Evolutionary conservation across 2,888 invertebrate species (phyloP).

Genomic region (Heliconius ethilla): DNA sequence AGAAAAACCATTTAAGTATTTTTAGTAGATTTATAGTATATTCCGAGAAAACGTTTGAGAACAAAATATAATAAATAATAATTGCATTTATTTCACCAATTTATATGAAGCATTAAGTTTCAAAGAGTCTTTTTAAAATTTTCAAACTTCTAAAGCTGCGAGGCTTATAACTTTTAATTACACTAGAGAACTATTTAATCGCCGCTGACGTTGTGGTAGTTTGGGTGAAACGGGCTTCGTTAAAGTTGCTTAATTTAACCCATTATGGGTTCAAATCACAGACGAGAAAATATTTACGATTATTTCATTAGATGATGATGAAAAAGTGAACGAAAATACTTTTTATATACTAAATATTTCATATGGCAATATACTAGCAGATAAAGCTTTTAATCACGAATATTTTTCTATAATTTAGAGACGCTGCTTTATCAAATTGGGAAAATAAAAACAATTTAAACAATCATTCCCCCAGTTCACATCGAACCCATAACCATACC

Average conservation of each 20-base stretch:
- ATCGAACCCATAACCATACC: no score
- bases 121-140: constrained; percentile 9
- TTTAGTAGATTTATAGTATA: no score
- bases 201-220: constrained; percentile 7
- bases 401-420: neutral
- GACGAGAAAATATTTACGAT: neutral
- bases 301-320: neutral
- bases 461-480: neutral
- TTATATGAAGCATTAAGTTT: neutral
- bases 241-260: neutral
- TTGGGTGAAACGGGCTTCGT: neutral
- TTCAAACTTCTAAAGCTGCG: constrained; percentile 17
- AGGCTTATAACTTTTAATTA: constrained; percentile 24
- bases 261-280: neutral
- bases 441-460: neutral
- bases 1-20: no score
- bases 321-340: neutral
- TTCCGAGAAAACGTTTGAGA: neutral
- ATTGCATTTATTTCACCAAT: neutral
- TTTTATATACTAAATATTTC: neutral
- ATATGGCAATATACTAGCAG: no score
- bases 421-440: neutral
- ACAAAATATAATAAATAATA: neutral
- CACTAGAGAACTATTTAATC: constrained; percentile 13
- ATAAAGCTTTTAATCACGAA: neutral